phyloP scores from a whole-genome alignment of 2,888 invertebrate species.

The Tetragonula carbonaria region DNA sequence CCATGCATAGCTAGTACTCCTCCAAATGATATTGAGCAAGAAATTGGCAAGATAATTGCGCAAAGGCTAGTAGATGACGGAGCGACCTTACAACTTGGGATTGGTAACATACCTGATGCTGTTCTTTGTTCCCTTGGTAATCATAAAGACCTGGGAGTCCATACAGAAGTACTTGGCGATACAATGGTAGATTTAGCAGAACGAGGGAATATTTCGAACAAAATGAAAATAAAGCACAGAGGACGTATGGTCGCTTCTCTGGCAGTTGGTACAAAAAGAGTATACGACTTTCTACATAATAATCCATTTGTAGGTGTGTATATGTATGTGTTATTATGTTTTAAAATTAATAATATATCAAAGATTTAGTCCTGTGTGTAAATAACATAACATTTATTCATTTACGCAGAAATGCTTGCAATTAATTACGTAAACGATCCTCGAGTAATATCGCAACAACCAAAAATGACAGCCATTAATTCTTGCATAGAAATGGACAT shows the following conservation, averaged over 20 bases:
- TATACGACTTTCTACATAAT: slow-evolving; percentile 88
- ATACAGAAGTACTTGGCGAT: slow-evolving; percentile 88
- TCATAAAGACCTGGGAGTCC: slow-evolving; percentile 88
- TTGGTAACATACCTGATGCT: slow-evolving; percentile 88
- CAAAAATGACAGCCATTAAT: slow-evolving; percentile 88
- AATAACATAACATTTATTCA: not conserved
- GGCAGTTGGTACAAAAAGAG: slow-evolving; percentile 86
- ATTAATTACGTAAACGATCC: slow-evolving; percentile 86
- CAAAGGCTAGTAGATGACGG: slow-evolving; percentile 87
- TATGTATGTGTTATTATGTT: not conserved
- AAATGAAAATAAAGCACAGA: slow-evolving; percentile 85
- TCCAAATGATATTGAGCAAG: slow-evolving; percentile 84
- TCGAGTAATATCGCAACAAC: slow-evolving; percentile 86
- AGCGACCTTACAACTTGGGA: slow-evolving; percentile 88
- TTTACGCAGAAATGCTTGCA: slow-evolving; percentile 84
- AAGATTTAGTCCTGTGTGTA: not conserved
- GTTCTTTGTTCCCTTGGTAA: slow-evolving; percentile 85
- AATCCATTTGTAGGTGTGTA: slow-evolving; percentile 86
- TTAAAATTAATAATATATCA: not conserved
- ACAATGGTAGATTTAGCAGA: slow-evolving; percentile 87
- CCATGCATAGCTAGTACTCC: slow-evolving; percentile 83
- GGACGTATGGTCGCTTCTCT: slow-evolving; percentile 87
- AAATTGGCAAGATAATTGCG: slow-evolving; percentile 87
- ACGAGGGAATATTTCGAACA: slow-evolving; percentile 87
- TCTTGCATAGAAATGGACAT: slow-evolving; percentile 88